These are phyloP conservation scores for Conchocele bisecta DNA, from an alignment of 2,888 invertebrate species.

Conservation along the genomic window DNA sequence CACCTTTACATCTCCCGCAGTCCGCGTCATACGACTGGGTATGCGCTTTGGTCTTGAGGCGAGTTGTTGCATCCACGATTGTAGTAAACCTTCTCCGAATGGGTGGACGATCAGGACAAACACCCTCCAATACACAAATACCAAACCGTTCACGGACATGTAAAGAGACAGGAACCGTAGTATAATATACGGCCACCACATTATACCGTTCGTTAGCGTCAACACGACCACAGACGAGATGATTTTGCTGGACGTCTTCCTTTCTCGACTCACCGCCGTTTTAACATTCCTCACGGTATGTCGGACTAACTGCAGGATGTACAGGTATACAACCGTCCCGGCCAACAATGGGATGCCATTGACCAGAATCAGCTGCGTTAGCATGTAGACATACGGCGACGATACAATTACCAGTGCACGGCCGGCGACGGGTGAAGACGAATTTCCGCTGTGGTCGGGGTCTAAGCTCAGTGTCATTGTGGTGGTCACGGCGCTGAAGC, in stretches of 20 bases:
- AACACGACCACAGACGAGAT: conserved; percentile 27
- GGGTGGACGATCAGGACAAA: conserved; percentile 34
- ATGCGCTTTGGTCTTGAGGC: no score
- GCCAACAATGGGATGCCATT: conserved; percentile 25
- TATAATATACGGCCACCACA: conserved; percentile 31
- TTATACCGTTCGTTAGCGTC: not conserved
- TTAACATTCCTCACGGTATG: conserved; percentile 28
- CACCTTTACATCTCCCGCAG: no score
- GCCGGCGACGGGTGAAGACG: not conserved
- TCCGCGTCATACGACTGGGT: no score
- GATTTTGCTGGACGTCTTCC: conserved; percentile 40
- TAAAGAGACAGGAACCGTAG: conserved; percentile 4
- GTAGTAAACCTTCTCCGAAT: conserved; percentile 47
- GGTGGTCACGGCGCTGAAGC: conserved; percentile 14
- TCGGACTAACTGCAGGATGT: conserved; percentile 23
- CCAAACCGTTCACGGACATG: not conserved
- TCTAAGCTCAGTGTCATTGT: not conserved
- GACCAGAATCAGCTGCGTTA: conserved; percentile 23
- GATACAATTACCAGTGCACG: not conserved
- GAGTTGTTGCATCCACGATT: no score
- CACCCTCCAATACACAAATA: conserved; percentile 35
- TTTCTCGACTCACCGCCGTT: conserved; percentile 13
- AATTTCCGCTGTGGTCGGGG: not conserved
- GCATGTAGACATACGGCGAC: not conserved
- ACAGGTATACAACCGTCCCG: conserved; percentile 18